Evolutionary conservation across 2,888 invertebrate species (phyloP).

Genomic region (Agrochola macilenta): DNA sequence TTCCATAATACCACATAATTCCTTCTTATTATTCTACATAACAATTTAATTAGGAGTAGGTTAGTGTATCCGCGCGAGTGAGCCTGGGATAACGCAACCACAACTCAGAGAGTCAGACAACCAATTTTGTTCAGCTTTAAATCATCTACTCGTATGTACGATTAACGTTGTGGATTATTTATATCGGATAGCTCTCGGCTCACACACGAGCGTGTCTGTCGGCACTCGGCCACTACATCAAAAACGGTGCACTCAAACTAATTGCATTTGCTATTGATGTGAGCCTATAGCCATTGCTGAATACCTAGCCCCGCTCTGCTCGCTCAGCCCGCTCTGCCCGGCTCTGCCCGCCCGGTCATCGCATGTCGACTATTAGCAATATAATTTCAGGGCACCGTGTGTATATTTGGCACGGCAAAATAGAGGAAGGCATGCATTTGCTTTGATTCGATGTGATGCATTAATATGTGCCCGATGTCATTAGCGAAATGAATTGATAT

Average conservation of each 20-base stretch:
- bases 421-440: constrained; percentile 62
- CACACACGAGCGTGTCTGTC: constrained; percentile 74
- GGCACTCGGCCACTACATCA: constrained; percentile 86
- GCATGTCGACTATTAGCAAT: constrained; percentile 71
- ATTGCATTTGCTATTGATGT: constrained; percentile 89
- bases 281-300: constrained; percentile 76
- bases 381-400: constrained; percentile 66
- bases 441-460: constrained; percentile 60
- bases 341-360: constrained; percentile 45
- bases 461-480: constrained; percentile 49
- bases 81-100: constrained; percentile 46
- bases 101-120: constrained; percentile 52
- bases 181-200: constrained; percentile 77
- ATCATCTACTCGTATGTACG: constrained; percentile 71
- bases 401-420: constrained; percentile 62
- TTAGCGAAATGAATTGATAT: constrained; percentile 53
- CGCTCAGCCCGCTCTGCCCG: constrained; percentile 21
- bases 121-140: constrained; percentile 69
- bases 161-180: constrained; percentile 81
- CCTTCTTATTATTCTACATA: constrained; percentile 10
- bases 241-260: constrained; percentile 90
- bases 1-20: background rate
- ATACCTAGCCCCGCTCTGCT: constrained; percentile 66
- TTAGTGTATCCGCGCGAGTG: constrained; percentile 14
- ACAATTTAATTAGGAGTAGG: constrained; percentile 43